A percentile compares a stretch with the other conserved stretches of the same genome.
phyloP scores from a whole-genome alignment of 2,888 invertebrate genomes.

The Caenorhabditis wallacei region DNA sequence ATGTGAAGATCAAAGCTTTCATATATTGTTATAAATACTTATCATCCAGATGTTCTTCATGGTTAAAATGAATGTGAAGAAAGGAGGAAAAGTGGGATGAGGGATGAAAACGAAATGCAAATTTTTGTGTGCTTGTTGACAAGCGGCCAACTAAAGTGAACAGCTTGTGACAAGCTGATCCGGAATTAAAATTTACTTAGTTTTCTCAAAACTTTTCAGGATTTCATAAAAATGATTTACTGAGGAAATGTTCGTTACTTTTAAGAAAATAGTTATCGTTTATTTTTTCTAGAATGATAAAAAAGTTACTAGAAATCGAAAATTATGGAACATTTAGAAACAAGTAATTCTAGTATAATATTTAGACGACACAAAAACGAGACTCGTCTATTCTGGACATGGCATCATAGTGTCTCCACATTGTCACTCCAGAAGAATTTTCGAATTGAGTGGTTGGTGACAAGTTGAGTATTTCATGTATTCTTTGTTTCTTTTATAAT shows the following conservation, averaged over 20 bases:
- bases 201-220: background rate
- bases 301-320: no score
- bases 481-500: constrained; percentile 29
- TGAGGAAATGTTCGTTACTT: no score
- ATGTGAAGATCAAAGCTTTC: background rate
- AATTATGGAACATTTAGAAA: background rate
- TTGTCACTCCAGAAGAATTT: constrained; percentile 33
- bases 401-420: constrained; percentile 39
- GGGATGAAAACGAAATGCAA: constrained; percentile 50
- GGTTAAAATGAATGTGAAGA: background rate
- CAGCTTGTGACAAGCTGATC: constrained; percentile 34
- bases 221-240: no score
- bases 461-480: constrained; percentile 40
- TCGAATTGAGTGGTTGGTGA: constrained; percentile 58
- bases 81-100: background rate
- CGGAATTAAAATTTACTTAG: constrained; percentile 41
- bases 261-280: no score
- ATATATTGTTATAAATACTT: background rate
- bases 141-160: constrained; percentile 30
- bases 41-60: background rate
- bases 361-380: constrained; percentile 12
- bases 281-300: constrained; percentile 11
- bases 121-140: constrained; percentile 56
- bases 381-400: constrained; percentile 47
- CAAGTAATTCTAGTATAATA: constrained; percentile 7